Evolutionary conservation across 1,140 invertebrate species (phyloP).

Genomic region (Bathynomus jamesi): DNA sequence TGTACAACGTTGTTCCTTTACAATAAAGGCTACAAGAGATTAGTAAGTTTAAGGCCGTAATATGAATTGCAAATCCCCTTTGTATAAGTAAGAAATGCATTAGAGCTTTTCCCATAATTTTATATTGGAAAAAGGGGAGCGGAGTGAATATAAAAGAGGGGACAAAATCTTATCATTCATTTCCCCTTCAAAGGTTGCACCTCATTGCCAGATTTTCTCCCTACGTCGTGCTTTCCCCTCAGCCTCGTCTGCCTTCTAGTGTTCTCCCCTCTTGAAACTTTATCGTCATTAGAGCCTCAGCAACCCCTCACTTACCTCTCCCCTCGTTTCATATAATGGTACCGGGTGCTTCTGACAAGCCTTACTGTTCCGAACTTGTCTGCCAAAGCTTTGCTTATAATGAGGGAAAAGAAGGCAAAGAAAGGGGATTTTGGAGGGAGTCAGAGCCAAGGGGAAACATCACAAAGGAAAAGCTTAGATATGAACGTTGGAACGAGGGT

Average conservation of each 20-base stretch:
- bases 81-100: not conserved
- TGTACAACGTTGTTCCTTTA: too few species aligned
- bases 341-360: not conserved
- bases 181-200: not conserved
- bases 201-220: constrained; percentile 1
- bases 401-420: not conserved
- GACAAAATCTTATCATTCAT: not conserved
- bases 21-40: too few species aligned
- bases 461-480: not conserved
- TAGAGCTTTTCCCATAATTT: not conserved
- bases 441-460: not conserved
- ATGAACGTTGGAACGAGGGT: not conserved
- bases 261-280: not conserved
- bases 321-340: not conserved
- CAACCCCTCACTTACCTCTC: not conserved
- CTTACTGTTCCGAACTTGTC: not conserved
- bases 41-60: too few species aligned
- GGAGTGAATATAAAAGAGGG: not conserved
- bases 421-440: not conserved
- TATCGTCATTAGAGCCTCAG: not conserved
- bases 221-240: not conserved
- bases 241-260: not conserved
- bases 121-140: not conserved
- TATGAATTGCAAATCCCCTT: too few species aligned
- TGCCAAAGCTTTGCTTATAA: not conserved